Evolutionary conservation across 2,113 vertebrate species (phyloP), one percentile per base, ranked within the genome.

Genomic region (Chloroceryle aenea): DNA sequence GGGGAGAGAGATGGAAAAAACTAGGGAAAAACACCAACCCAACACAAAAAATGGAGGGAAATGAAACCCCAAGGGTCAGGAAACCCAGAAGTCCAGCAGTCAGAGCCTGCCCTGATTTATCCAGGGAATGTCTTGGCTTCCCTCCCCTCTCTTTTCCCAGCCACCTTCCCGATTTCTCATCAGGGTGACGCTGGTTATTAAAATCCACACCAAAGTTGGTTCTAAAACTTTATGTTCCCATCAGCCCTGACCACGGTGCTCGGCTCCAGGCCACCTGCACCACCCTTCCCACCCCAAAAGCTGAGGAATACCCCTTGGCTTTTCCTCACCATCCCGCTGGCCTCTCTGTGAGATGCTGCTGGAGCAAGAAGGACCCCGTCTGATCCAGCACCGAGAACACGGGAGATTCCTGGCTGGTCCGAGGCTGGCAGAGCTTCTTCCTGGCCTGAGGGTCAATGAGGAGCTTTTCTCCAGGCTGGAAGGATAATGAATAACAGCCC

Each of bases 401-500:
- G 32, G 53, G 19, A 3, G 0, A 42, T 50, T 69, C 62, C 36
- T 6, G 36, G 29, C 7, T 2, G 1, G 15, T 23, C 3, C 43
- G 36, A 69, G 50, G 55, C 55, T 79, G 77, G 16, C 1, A 36
- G 59, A 55, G 45, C 32, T 52, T 22, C 12, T 8, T 53, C 43
- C 77, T 42, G 71, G 7, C 19, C 45, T 19, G n/a, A 3, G 55
- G 79, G 61, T 83, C 76, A 63, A 18, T 9, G 8, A 66, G 56
- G 78, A 74, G 34, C 63, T 66, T n/a, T 56, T 43, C 62, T 7
- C 5, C n/a, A n/a, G 38, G 34, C 77, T 36, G 67, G 48, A 53
- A 38, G 56, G 92, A 45, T 94, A 97, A 97, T 96, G 93, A 97
- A 3, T 97, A 97, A 96, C 95, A 71, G 59, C 84, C 27, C 40